Evolutionary conservation across 92 coral and sea anemone species (phyloP).

Genomic region (Phymanthus crucifer): DNA sequence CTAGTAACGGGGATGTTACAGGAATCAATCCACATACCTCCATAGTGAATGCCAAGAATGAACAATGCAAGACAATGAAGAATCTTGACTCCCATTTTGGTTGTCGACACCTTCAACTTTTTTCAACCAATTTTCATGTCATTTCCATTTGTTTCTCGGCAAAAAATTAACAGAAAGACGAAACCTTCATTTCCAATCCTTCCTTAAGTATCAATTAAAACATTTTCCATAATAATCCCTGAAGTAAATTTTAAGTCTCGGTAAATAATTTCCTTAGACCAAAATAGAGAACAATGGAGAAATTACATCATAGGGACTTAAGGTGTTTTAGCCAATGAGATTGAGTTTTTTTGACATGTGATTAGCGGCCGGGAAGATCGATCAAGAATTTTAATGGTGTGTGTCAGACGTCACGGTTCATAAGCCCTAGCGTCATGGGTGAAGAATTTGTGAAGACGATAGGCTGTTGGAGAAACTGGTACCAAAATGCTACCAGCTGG

Average conservation of each 20-base stretch:
- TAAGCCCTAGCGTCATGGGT: slow-evolving; percentile 70
- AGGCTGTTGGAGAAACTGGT: slow-evolving; percentile 24
- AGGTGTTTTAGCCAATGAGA: slow-evolving; percentile 43
- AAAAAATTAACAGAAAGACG: slow-evolving; percentile 4
- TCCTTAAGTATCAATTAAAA: slow-evolving; percentile 2
- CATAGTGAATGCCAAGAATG: slow-evolving; percentile 5
- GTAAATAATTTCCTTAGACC: slow-evolving; percentile 26
- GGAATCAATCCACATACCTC: slow-evolving; percentile 26
- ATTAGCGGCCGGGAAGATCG: slow-evolving; percentile 28
- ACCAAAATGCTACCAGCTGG: slow-evolving; percentile 27
- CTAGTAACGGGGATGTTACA: neutral
- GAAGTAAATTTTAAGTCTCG: neutral
- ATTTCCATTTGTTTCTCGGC: slow-evolving; percentile 1
- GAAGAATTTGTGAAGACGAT: slow-evolving; percentile 56
- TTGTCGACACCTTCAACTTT: slow-evolving; percentile 17
- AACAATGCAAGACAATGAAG: slow-evolving; percentile 22
- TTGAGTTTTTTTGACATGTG: slow-evolving; percentile 43
- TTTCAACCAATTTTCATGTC: neutral
- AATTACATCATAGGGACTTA: slow-evolving; percentile 41
- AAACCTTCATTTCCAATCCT: neutral
- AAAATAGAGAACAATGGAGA: slow-evolving; percentile 37
- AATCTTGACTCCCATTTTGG: slow-evolving; percentile 17
- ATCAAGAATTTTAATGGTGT: slow-evolving; percentile 13
- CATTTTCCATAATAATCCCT: slow-evolving; percentile 16
- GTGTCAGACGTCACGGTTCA: slow-evolving; percentile 43